These are phyloP conservation scores for Labeo catla DNA, from an alignment of 2,113 vertebrate genomes.

Conservation along the genomic window DNA sequence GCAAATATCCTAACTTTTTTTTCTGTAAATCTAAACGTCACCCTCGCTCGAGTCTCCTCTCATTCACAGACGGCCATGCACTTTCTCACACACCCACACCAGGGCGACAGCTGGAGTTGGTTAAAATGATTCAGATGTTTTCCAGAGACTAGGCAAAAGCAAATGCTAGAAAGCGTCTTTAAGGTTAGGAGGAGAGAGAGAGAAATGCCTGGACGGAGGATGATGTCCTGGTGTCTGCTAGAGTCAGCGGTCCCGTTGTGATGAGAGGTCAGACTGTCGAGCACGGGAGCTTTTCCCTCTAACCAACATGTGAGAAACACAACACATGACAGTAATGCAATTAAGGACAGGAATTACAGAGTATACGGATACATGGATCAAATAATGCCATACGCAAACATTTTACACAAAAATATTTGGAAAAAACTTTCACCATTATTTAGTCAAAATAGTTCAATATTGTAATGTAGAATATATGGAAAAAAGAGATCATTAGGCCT, in stretches of 20 bases:
- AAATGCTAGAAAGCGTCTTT: conserved; percentile 80
- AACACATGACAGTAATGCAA: conserved; percentile 74
- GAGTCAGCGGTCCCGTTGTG: conserved; percentile 62
- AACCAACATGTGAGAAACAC: conserved; percentile 64
- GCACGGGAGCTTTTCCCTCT: conserved; percentile 53
- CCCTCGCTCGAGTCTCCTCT: conserved; percentile 64
- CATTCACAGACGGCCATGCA: conserved; percentile 58
- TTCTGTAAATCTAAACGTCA: conserved; percentile 69
- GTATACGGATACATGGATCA: conserved; percentile 58
- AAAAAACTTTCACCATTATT: background rate
- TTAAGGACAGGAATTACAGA: conserved; percentile 66
- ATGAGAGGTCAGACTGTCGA: conserved; percentile 59
- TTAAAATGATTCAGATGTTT: conserved; percentile 92
- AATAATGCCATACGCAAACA: background rate
- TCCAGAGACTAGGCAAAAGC: conserved; percentile 82
- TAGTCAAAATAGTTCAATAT: background rate
- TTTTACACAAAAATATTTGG: background rate
- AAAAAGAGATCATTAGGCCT: background rate
- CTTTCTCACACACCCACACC: conserved; percentile 59
- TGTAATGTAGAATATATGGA: background rate
- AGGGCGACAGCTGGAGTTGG: conserved; percentile 80
- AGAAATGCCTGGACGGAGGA: conserved; percentile 72
- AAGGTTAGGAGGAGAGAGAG: conserved; percentile 74
- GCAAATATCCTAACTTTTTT: conserved; percentile 64
- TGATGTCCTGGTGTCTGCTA: conserved; percentile 69